These are phyloP conservation scores for Sardinella longiceps DNA, from an alignment of 2,797 vertebrate genomes.

Conservation along the genomic window DNA sequence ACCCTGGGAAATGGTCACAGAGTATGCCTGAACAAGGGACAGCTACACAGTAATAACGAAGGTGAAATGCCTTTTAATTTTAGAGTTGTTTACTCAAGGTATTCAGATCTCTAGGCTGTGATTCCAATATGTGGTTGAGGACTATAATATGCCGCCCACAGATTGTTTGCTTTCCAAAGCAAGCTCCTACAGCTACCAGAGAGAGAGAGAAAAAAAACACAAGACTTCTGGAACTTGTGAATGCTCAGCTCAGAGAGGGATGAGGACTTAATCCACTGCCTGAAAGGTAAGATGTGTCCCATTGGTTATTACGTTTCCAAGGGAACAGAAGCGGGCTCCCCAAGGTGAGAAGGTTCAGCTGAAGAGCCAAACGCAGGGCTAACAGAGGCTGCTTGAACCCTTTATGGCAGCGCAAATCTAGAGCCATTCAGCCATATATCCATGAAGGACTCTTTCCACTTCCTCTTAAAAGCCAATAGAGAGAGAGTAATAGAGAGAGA, in stretches of 20 bases:
- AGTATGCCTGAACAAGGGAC: conserved; percentile 21
- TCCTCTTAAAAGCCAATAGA: neutral
- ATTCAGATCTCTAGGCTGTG: conserved; percentile 19
- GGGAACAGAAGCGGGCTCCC: conserved; percentile 48
- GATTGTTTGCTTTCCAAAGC: conserved; percentile 55
- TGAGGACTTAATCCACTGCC: conserved; percentile 49
- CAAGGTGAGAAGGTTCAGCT: conserved; percentile 35
- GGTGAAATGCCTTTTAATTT: conserved; percentile 46
- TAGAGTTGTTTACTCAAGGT: conserved; percentile 51
- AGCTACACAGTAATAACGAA: conserved; percentile 42
- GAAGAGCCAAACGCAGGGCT: conserved; percentile 33
- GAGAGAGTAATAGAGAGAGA: too few relatives aligned
- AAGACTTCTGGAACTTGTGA: conserved; percentile 31
- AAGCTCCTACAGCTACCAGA: conserved; percentile 32
- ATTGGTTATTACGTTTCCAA: conserved; percentile 50
- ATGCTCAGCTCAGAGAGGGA: conserved; percentile 49
- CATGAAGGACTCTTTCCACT: neutral
- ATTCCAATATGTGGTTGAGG: conserved; percentile 42
- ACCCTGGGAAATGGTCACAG: neutral
- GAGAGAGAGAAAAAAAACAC: neutral
- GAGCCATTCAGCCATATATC: conserved; percentile 8
- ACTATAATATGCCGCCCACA: conserved; percentile 41
- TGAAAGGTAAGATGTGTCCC: conserved; percentile 40
- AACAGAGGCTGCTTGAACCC: conserved; percentile 32
- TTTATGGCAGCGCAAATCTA: conserved; percentile 35